phyloP scores from a whole-genome alignment of 2,113 vertebrate species.

The Takifugu bimaculatus region DNA sequence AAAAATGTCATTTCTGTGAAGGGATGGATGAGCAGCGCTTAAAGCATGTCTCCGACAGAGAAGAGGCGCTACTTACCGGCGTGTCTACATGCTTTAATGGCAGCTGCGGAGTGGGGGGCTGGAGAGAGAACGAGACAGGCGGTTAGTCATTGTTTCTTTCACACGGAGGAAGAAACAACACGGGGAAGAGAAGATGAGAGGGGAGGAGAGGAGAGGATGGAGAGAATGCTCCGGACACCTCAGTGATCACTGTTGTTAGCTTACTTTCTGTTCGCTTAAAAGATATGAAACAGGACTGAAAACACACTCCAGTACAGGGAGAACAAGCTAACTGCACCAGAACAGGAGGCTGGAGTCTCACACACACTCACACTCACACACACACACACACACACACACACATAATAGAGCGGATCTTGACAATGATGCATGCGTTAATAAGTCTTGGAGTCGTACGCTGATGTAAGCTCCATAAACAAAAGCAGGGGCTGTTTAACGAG shows the following conservation, averaged over 20 bases:
- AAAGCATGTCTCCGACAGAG: constrained; percentile 35
- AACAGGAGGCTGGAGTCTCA: constrained; percentile 29
- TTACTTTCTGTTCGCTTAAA: no score
- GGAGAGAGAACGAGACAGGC: constrained; percentile 50
- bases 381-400: constrained; percentile 7
- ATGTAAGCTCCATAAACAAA: constrained; percentile 49
- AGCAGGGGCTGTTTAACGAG: constrained; percentile 42
- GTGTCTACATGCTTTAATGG: constrained; percentile 80
- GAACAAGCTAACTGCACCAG: constrained; percentile 1
- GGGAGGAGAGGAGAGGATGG: constrained; percentile 16
- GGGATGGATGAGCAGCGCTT: constrained; percentile 29
- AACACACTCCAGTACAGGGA: not conserved
- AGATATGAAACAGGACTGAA: constrained; percentile 16
- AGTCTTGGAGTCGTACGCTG: constrained; percentile 16
- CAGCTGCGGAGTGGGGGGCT: constrained; percentile 74
- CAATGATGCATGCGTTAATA: constrained; percentile 45
- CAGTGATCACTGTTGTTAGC: constrained; percentile 2
- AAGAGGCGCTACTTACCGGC: constrained; percentile 72
- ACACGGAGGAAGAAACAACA: constrained; percentile 48
- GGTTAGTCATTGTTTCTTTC: constrained; percentile 51
- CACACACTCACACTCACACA: not conserved
- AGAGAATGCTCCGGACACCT: not conserved
- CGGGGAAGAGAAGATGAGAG: constrained; percentile 24
- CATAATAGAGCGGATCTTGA: not conserved
- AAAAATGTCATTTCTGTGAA: not conserved